Evolutionary conservation across 2,113 vertebrate species (phyloP).

Genomic region (Nycticorax nycticorax): DNA sequence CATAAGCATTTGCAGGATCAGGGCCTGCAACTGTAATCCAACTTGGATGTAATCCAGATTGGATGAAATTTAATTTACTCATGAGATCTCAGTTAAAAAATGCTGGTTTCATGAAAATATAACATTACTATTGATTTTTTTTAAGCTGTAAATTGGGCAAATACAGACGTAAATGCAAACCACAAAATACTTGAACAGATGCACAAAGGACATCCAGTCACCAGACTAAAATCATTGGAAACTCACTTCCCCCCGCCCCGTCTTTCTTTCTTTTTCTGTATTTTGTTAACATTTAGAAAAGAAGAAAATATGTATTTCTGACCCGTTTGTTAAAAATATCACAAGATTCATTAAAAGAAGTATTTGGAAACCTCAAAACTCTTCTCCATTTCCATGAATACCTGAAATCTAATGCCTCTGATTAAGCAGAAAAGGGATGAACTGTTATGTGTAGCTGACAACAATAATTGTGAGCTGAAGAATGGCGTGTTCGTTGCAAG

Average conservation of each 20-base stretch:
- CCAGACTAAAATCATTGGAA: constrained; percentile 53
- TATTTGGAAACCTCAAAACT: constrained; percentile 44
- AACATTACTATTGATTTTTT: constrained; percentile 67
- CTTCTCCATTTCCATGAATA: constrained; percentile 42
- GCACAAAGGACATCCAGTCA: constrained; percentile 63
- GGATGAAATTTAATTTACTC: constrained; percentile 67
- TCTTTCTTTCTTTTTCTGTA: constrained; percentile 29
- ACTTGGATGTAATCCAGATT: constrained; percentile 49
- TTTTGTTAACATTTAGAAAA: constrained; percentile 48
- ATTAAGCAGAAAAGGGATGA: constrained; percentile 42
- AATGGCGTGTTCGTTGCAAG: constrained; percentile 24
- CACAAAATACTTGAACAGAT: constrained; percentile 72
- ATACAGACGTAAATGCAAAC: constrained; percentile 70
- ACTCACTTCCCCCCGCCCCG: not conserved
- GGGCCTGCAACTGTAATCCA: not conserved
- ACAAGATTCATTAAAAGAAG: constrained; percentile 31
- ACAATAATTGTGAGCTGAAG: constrained; percentile 43
- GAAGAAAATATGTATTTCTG: constrained; percentile 35
- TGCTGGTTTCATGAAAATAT: constrained; percentile 66
- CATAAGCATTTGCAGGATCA: not conserved
- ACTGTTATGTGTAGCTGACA: constrained; percentile 37
- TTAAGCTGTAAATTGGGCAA: constrained; percentile 66
- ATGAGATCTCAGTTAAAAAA: constrained; percentile 58
- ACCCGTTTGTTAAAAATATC: constrained; percentile 58
- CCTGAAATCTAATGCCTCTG: constrained; percentile 55